phyloP scores from a whole-genome alignment of 1,140 invertebrate genomes.

The Pectinophora gossypiella region DNA sequence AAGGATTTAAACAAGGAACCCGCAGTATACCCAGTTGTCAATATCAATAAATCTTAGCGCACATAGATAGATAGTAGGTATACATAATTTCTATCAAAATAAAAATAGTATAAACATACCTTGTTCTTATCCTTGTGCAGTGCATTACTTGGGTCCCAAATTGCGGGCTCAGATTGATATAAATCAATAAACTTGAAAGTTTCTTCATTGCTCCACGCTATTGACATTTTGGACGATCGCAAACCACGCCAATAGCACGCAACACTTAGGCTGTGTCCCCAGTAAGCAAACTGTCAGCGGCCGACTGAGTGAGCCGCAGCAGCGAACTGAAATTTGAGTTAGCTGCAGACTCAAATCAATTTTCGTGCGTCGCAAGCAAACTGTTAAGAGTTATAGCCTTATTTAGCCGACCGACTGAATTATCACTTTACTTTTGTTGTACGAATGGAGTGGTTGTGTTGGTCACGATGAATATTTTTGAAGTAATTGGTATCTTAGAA shows the following conservation, averaged over 20 bases:
- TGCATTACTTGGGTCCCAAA: neutral
- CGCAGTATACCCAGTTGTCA: no score
- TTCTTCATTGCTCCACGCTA: neutral
- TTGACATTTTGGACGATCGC: no score
- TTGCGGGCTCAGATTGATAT: slow-evolving; percentile 3
- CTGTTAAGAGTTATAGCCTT: neutral
- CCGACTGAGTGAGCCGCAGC: no score
- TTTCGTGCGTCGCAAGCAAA: no score
- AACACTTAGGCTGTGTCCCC: neutral
- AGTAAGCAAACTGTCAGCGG: no score
- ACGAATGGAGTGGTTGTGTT: neutral
- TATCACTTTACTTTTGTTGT: neutral
- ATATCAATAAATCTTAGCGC: no score
- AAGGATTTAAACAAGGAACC: no score
- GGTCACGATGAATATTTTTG: neutral
- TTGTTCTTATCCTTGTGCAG: neutral
- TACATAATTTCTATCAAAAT: no score
- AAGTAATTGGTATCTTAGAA: neutral
- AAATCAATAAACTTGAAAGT: neutral
- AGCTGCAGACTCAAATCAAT: no score
- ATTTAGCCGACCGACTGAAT: neutral
- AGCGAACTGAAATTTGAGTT: no score
- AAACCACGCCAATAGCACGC: neutral
- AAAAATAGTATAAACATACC: no score
- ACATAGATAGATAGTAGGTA: no score